Conservation (phyloP, 2,113 vertebrate species). For the Spea multiplicata region DNA sequence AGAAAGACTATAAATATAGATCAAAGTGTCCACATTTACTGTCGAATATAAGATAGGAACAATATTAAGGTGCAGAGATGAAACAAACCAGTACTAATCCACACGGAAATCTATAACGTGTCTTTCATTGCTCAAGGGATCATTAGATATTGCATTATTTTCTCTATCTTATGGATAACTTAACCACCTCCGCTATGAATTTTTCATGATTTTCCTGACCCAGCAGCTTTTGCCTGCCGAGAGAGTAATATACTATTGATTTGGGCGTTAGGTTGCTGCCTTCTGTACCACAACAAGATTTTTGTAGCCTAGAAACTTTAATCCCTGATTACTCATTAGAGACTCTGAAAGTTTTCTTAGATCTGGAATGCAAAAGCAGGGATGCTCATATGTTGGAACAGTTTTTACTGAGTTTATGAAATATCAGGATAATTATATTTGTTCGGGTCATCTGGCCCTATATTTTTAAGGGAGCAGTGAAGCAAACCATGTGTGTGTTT, state of each 20-base stretch:
- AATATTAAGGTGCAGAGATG: conserved; percentile 68
- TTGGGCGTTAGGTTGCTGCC: conserved; percentile 72
- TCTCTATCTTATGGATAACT: conserved; percentile 77
- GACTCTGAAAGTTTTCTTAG: conserved; percentile 67
- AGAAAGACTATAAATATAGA: conserved; percentile 64
- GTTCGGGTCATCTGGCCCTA: neutral
- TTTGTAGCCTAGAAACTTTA: conserved; percentile 78
- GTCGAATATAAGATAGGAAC: conserved; percentile 64
- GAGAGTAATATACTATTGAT: conserved; percentile 81
- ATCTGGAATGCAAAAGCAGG: conserved; percentile 61
- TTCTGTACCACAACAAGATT: conserved; percentile 71
- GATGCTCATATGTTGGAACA: conserved; percentile 60
- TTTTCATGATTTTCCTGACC: conserved; percentile 83
- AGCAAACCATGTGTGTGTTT: too few species aligned
- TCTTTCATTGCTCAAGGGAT: conserved; percentile 73
- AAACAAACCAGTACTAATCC: conserved; percentile 79
- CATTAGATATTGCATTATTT: conserved; percentile 74
- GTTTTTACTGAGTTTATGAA: conserved; percentile 60
- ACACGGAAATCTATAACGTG: conserved; percentile 73
- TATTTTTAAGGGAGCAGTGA: too few species aligned
- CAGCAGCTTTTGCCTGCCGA: conserved; percentile 76
- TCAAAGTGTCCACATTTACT: conserved; percentile 66
- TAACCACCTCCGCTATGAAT: conserved; percentile 81
- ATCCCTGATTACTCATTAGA: conserved; percentile 75
- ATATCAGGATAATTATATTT: conserved; percentile 54